Evolutionary conservation across 2,888 invertebrate genomes (phyloP).

Genomic region (Erynnis tages): DNA sequence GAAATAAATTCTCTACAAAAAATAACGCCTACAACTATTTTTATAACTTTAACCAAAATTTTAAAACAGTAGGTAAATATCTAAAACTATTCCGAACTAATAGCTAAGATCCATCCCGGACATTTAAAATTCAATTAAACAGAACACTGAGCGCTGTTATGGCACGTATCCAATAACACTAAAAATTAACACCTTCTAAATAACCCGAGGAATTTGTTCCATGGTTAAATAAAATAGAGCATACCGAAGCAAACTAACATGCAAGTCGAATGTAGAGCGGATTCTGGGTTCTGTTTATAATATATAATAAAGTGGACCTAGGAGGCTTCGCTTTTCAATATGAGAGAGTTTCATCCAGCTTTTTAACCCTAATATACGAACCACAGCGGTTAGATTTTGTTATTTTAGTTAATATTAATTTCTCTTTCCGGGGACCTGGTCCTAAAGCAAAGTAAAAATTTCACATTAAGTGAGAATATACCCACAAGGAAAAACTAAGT

Average conservation of each 20-base stretch:
- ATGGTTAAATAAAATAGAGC: conserved; percentile 59
- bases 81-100: background rate
- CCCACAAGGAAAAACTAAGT: too few species aligned
- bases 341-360: too few species aligned
- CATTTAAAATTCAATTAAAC: conserved; percentile 5
- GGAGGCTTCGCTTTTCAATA: too few species aligned
- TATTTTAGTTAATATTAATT: too few species aligned
- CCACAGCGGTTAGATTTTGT: too few species aligned
- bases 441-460: too few species aligned
- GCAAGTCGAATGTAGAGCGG: conserved; percentile 49
- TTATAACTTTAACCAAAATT: background rate
- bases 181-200: conserved; percentile 25
- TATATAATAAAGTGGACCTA: too few species aligned
- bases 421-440: too few species aligned
- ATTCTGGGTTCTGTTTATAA: conserved; percentile 39
- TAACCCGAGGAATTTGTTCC: conserved; percentile 34
- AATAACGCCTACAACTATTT: too few species aligned
- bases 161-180: conserved; percentile 6
- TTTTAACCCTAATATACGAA: too few species aligned
- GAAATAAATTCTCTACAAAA: too few species aligned
- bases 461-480: too few species aligned
- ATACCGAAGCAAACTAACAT: conserved; percentile 56
- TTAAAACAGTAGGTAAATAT: background rate
- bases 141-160: background rate
- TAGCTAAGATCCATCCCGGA: background rate